Evolutionary conservation across 1,140 invertebrate genomes (phyloP), one percentile per base, ranked within the genome.

Genomic region (Drosophila ercepeae): DNA sequence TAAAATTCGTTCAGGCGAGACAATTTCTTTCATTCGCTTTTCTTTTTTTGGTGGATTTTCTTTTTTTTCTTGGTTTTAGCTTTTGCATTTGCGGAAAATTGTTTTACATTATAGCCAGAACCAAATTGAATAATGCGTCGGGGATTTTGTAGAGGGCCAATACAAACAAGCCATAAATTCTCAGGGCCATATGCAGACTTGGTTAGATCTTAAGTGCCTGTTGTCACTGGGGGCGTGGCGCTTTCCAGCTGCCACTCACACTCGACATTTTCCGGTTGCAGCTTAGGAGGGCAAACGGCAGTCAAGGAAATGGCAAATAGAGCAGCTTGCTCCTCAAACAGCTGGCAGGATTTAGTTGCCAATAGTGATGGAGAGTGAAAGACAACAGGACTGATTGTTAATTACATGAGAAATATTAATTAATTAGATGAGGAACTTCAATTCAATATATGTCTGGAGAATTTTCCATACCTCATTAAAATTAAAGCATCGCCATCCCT

Each of bases 81-180:
- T 51, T 14, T 23, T 67, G 63, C 59, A 50, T 65, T 65, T 67
- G 61, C 49, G 48, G 64, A 67, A 75, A 75, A 75, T 75, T 75
- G 71, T 75, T 74, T 75, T 74, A 67, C 70, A 71, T 60, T 60
- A 59, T 44, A 29, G 46, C 21, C 36, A 52, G 53, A 64, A 18
- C 16, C 45, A 69, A 77, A 88, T 86, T 86, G 82, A 88, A 88
- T 88, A 69, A 77, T 86, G 63, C 67, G 63, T 74, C 45, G 57
- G 53, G 42, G 49, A 68, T 60, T 63, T 55, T 50, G 36, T 27
- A 9, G 41, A 8, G 34, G 23, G 16, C 23, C 29, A 48, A 29
- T 54, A 82, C 46, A 69, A 68, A 61, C 76, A 77, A 65, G 44
- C 53, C 36, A 86, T 76, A 76, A 69, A 86, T 76, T 77, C 49